A percentile compares a stretch with the other conserved stretches of the same genome.
Conservation (phyloP, 2,797 vertebrate species). For the Xenentodon cancila region DNA sequence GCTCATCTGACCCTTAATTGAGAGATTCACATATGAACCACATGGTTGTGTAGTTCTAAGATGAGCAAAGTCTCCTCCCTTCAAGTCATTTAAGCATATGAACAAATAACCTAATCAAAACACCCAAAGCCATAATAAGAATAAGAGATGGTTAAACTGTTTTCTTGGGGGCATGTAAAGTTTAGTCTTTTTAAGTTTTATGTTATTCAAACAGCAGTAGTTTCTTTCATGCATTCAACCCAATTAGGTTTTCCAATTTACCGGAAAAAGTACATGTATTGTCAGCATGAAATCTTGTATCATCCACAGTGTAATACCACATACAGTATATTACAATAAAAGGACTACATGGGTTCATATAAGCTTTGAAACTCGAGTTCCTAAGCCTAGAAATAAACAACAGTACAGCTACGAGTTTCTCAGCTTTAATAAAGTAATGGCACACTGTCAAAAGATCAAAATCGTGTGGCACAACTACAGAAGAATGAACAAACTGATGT, state of each 20-base stretch:
- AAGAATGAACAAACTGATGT: conserved; percentile 33
- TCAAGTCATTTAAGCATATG: too few species aligned
- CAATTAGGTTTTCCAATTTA: too few species aligned
- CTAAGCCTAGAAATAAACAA: conserved; percentile 15
- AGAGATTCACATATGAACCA: background rate
- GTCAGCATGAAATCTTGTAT: background rate
- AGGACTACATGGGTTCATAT: background rate
- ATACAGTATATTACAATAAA: background rate
- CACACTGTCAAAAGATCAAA: conserved; percentile 32
- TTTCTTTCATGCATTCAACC: background rate
- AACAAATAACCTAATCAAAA: too few species aligned
- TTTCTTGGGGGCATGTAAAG: background rate
- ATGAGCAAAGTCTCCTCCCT: background rate
- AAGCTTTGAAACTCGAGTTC: conserved; percentile 15
- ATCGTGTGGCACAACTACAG: conserved; percentile 41
- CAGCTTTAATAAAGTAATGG: conserved; percentile 41
- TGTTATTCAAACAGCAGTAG: background rate
- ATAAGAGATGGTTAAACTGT: background rate
- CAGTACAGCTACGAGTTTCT: conserved; percentile 8
- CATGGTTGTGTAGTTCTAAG: background rate
- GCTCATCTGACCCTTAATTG: background rate
- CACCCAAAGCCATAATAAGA: background rate
- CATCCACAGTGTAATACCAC: background rate
- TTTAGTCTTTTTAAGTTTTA: conserved; percentile 5
- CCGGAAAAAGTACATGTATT: background rate